phyloP scores from a whole-genome alignment of 2,888 invertebrate genomes.

The Campopleginae sp. region DNA sequence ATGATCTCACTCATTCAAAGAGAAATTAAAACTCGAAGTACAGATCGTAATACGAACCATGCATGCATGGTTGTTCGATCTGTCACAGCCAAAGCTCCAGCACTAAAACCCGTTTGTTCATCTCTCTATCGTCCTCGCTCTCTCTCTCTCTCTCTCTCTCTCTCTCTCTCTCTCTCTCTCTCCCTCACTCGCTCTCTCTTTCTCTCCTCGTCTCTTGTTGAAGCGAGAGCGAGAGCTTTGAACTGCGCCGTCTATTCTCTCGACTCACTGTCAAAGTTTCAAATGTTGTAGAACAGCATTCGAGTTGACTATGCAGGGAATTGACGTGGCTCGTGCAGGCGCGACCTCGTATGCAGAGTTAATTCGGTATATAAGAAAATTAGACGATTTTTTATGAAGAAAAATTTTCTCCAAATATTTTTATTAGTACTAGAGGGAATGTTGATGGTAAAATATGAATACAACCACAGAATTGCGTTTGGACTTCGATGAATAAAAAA shows the following conservation, averaged over 20 bases:
- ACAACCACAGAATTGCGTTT: not conserved
- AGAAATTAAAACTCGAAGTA: slow-evolving; percentile 21
- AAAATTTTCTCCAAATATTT: not conserved
- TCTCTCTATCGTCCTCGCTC: not conserved
- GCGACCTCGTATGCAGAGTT: not conserved
- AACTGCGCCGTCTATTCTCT: not conserved
- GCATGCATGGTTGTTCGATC: not conserved
- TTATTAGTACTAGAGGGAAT: not conserved
- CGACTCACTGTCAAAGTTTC: not conserved
- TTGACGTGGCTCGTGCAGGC: not conserved
- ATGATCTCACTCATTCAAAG: slow-evolving; percentile 19
- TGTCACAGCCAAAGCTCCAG: slow-evolving; percentile 2
- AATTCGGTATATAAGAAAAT: not conserved
- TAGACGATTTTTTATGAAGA: not conserved
- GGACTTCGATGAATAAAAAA: not conserved
- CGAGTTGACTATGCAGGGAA: not conserved
- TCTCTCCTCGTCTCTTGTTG: slow-evolving; percentile 5
- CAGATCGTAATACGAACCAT: slow-evolving; percentile 16
- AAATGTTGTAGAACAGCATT: slow-evolving; percentile 10
- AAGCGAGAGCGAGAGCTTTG: not conserved
- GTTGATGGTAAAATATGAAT: not conserved
- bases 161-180: not conserved
- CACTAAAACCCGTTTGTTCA: not conserved
- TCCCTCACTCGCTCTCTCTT: not conserved
- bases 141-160: not conserved